Base-by-base conservation (phyloP, 64 coral and sea anemone genomes). In the Platygyra sinensis region DNA sequence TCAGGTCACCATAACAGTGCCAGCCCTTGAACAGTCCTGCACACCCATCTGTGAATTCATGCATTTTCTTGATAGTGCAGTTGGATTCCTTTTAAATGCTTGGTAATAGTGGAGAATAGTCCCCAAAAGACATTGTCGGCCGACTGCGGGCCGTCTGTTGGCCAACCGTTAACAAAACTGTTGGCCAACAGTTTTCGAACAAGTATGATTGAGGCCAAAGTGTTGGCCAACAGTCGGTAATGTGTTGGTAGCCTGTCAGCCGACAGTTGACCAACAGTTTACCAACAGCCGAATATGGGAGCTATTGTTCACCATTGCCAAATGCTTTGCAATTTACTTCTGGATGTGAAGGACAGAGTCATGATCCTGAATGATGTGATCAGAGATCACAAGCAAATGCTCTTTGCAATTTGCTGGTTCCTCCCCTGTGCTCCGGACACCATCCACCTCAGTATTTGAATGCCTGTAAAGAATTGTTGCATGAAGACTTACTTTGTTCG, bases 261-360 rank as follows among this genome's bases (percentile, higher is more conserved):
- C n/a, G n/a, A n/a, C n/a, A n/a, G n/a, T n/a, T n/a, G n/a, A n/a
- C n/a, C n/a, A n/a, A n/a, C n/a, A n/a, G n/a, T n/a, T n/a, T n/a
- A n/a, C n/a, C n/a, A n/a, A n/a, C n/a, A n/a, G n/a, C n/a, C n/a
- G n/a, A n/a, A n/a, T n/a, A n/a, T n/a, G n/a, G n/a, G n/a, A n/a
- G n/a, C n/a, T n/a, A n/a, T n/a, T n/a, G n/a, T n/a, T n/a, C n/a
- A n/a, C n/a, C n/a, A n/a, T n/a, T n/a, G n/a, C 78, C 8, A 76
- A 52, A 52, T 77, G 62, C 49, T 46, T 77, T 28, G 33, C 17
- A 62, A 78, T 78, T 19, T 78, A 50, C 28, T 77, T 54, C 60
- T 88, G 73, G 64, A 73, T 57, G 49, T 77, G 52, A 67, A 76
- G 87, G 72, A 88, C 87, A 88, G n/a, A n/a, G 71, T 88, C 86